Evolutionary conservation across 2,113 vertebrate species (phyloP).

Genomic region (Calidris pugnax): DNA sequence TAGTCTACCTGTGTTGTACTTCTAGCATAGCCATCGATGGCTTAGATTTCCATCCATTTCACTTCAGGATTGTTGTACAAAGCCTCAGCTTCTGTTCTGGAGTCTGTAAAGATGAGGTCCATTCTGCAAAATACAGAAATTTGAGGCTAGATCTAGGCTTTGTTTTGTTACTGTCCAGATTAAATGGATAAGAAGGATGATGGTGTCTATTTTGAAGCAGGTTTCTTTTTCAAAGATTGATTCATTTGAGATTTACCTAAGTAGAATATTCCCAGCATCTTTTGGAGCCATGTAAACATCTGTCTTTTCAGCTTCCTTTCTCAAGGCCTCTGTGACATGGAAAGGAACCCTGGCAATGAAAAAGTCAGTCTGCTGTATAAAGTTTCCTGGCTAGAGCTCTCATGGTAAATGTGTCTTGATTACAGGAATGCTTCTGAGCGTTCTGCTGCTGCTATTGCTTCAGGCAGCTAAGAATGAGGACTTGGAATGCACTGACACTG

Average conservation of each 20-base stretch:
- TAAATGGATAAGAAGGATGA: neutral
- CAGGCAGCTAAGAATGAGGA: neutral
- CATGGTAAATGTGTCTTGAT: slow-evolving; percentile 22
- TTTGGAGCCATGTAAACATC: neutral
- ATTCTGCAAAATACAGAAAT: neutral
- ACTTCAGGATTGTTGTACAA: neutral
- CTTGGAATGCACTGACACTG: neutral
- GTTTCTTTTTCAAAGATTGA: neutral
- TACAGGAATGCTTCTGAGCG: slow-evolving; percentile 10
- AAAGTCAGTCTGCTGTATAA: slow-evolving; percentile 1
- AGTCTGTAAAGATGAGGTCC: neutral
- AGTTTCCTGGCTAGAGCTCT: slow-evolving; percentile 47
- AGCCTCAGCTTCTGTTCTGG: neutral
- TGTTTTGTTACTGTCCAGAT: neutral
- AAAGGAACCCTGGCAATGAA: slow-evolving; percentile 9
- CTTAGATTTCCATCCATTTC: neutral
- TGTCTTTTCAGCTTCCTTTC: slow-evolving; percentile 39
- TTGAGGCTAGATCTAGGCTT: neutral
- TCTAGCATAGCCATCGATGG: neutral
- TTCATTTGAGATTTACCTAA: neutral
- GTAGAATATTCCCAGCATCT: neutral
- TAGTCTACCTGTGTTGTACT: neutral
- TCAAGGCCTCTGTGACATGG: slow-evolving; percentile 15
- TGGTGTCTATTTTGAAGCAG: neutral
- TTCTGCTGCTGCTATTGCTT: slow-evolving; percentile 42